Evolutionary conservation across 2,888 invertebrate species (phyloP), one percentile per base, ranked within the genome.

Genomic region (Nomada fucata): DNA sequence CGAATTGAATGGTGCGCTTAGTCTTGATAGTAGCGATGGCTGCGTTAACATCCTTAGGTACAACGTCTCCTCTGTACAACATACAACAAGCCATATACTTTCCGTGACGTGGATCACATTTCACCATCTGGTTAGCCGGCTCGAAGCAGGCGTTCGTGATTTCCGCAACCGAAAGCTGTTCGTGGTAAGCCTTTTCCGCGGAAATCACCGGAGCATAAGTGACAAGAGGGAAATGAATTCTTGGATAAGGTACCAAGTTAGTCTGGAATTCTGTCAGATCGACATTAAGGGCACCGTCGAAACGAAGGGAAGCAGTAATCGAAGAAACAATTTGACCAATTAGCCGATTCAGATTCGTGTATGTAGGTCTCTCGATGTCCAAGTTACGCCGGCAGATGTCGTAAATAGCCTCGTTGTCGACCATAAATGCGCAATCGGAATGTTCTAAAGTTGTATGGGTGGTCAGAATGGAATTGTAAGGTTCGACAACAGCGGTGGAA

Each of bases 61-160:
- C 98, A 85, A 98, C 98, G 94, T 98, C 98, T 83, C 98, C 98
- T 91, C 98, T 96, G 95, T 98, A 98, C 95, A 98, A 95, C 97
- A 98, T 97, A 94, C 98, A 98, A 94, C 98, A 98, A 29, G 98
- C 98, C 98, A 98, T 96, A 96, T 98, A 98, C 93, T 97, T 97
- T 90, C 97, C 97, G 94, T 97, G 97, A 90, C 98, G 96, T 0
- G 98, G 98, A 94, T 98, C 98, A 94, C 98, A 98, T 94, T 97
- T 97, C 55, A 97, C 97, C 97, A 98, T 98, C 95, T 98, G 98
- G 95, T 98, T 98, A 92, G 97, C 97, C 57, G 98, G 98, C 94
- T 98, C 98, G 95, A 99, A 99, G 94, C 98, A 98, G 47, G 98
- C 97, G 93, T 98, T 98, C 93, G 98, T 98, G 94, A 98, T 98